phyloP scores from a whole-genome alignment of 1,140 invertebrate species.

The Pseudomyrmex cubaensis region DNA sequence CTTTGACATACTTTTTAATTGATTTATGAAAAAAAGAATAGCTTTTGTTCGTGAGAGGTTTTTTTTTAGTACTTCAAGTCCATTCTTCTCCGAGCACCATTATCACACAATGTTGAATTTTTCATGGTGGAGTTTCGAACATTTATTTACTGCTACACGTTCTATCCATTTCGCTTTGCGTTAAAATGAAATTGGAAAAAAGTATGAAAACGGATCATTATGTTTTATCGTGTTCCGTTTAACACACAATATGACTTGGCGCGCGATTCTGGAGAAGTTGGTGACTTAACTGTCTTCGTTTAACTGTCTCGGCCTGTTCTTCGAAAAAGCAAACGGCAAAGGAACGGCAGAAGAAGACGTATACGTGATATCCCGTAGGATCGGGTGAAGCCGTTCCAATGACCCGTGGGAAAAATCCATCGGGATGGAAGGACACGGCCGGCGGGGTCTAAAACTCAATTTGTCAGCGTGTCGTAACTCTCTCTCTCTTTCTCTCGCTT shows the following conservation, averaged over 20 bases:
- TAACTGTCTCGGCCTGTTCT: not conserved
- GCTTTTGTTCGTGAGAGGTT: no score
- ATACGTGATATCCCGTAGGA: slow-evolving; percentile 13
- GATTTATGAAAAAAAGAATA: no score
- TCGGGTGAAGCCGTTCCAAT: slow-evolving; percentile 43
- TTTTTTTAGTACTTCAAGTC: no score
- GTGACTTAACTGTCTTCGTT: slow-evolving; percentile 3
- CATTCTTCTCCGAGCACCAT: not conserved
- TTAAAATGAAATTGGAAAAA: not conserved
- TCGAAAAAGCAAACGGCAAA: not conserved
- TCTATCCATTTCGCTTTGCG: slow-evolving; percentile 4
- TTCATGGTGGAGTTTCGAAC: not conserved
- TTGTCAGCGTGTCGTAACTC: slow-evolving; percentile 55
- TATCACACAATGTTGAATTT: not conserved
- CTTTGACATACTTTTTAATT: not conserved
- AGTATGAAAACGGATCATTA: slow-evolving; percentile 16
- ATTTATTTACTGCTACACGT: not conserved
- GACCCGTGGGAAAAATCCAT: slow-evolving; percentile 62
- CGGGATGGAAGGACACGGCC: slow-evolving; percentile 9
- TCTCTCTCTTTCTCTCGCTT: not conserved
- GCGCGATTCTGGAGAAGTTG: slow-evolving; percentile 5
- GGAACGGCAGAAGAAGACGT: not conserved
- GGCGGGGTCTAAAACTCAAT: slow-evolving; percentile 58
- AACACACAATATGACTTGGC: slow-evolving; percentile 38
- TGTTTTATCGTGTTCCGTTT: slow-evolving; percentile 25